Evolutionary conservation across 1,140 invertebrate genomes (phyloP), one percentile per base, ranked within the genome.

Genomic region (Tyrophagus putrescentiae): DNA sequence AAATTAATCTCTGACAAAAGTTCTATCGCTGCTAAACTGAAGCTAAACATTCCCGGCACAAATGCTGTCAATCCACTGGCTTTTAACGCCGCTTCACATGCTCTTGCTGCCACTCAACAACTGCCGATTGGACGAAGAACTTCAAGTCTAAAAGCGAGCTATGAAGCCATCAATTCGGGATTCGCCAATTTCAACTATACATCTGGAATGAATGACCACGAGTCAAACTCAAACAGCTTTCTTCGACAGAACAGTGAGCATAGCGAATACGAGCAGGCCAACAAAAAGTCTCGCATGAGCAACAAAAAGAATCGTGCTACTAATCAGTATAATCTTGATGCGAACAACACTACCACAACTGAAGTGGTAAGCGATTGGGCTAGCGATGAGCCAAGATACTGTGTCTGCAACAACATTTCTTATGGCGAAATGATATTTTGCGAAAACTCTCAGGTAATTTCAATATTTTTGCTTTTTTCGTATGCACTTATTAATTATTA

Each of bases 361-460:
- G 52, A 54, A 18, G 52, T 21, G n/a, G 48, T 21, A 28, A 64
- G 67, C 9, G 85, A 87, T 65, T 75, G 72, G 71, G 68, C 66
- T 64, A 68, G 69, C 61, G 73, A 75, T 65, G 92, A 97, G 73
- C 92, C 90, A 11, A 79, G 91, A 65, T 98, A 97, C 72, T 98
- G 94, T 74, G 81, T 94, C 66, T 98, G 94, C 73, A 95, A 97
- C 75, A 87, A 97, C 75, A 89, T 97, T 31, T 94, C 90, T 1
- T 98, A 96, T 71, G 95, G 95, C 9, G 90, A 96, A 68, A 98
- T 98, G 95, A 92, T 98, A 56, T 93, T 91, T 57, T 98, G 95
- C 76, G 94, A 98, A 76, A 97, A 97, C 76, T 83, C 87, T 72
- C 86, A 90, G 70, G 86, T 89, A 75, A 82, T 79, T 76, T 61